Percentiles rank a stretch among this genome's conserved stretches.
These are phyloP conservation scores for Argyresthia albistria DNA, from an alignment of 2,888 invertebrate species.

Conservation along the genomic window DNA sequence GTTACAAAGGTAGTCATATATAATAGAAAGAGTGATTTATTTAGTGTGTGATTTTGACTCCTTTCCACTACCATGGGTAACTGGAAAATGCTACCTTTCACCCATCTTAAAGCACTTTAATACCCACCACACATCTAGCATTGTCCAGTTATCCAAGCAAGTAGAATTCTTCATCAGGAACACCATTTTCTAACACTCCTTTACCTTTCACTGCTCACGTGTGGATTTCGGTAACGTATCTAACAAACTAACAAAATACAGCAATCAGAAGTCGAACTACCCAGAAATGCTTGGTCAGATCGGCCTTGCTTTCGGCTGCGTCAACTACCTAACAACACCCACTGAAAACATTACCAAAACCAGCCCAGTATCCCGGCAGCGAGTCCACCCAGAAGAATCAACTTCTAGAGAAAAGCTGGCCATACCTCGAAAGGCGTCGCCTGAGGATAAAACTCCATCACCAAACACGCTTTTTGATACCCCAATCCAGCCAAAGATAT, in stretches of 20 bases:
- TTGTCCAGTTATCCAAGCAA: background rate
- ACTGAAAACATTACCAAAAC: constrained; percentile 27
- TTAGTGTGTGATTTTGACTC: constrained; percentile 41
- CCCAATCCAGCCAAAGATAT: constrained; percentile 58
- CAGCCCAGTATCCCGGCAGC: constrained; percentile 39
- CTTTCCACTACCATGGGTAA: constrained; percentile 7
- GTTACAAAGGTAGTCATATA: constrained; percentile 56
- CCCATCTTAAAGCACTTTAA: background rate
- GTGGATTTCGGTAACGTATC: constrained; percentile 18
- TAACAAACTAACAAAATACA: constrained; percentile 46
- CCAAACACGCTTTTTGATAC: constrained; percentile 31
- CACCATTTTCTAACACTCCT: background rate
- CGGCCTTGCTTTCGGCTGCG: constrained; percentile 66
- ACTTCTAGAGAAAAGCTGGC: constrained; percentile 42
- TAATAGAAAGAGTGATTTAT: constrained; percentile 1
- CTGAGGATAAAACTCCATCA: constrained; percentile 52
- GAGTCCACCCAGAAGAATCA: constrained; percentile 56
- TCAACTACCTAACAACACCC: constrained; percentile 59
- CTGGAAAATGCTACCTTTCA: background rate
- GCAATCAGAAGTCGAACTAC: constrained; percentile 67
- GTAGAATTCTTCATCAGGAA: background rate
- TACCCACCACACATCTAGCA: background rate
- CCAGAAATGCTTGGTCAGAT: constrained; percentile 70
- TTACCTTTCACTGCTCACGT: constrained; percentile 34
- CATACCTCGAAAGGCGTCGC: constrained; percentile 40